Evolutionary conservation across 30 jellyfish, hydroid and myxozoan species (phyloP).

Genomic region (Aurelia coerulea): DNA sequence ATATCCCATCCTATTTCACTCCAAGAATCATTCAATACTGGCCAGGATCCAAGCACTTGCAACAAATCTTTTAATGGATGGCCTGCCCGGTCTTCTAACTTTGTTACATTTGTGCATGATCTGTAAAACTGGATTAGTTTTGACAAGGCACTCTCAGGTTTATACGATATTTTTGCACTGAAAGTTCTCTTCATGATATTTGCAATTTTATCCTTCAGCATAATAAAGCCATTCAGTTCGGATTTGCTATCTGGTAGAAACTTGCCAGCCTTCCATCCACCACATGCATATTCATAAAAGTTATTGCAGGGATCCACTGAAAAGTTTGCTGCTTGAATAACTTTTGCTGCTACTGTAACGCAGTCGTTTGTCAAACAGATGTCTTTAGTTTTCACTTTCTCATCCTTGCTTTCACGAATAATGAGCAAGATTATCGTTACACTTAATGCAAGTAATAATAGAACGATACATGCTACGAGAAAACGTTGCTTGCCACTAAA

Average conservation of each 20-base stretch:
- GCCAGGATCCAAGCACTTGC: conserved; percentile 60
- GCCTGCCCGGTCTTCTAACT: conserved; percentile 16
- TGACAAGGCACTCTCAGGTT: conserved; percentile 13
- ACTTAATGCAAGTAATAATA: conserved; percentile 22
- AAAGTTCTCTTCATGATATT: conserved; percentile 49
- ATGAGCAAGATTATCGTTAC: conserved; percentile 19
- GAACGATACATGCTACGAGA: neutral
- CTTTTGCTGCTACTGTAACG: conserved; percentile 46
- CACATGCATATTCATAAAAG: conserved; percentile 70
- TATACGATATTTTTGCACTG: neutral
- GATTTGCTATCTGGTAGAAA: conserved; percentile 62
- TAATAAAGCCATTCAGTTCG: conserved; percentile 42
- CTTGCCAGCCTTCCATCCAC: conserved; percentile 59
- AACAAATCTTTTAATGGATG: conserved; percentile 39
- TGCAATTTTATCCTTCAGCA: conserved; percentile 28
- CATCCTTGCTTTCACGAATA: conserved; percentile 11
- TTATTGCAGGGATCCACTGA: conserved; percentile 66
- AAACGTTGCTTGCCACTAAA: neutral
- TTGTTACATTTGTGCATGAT: conserved; percentile 45
- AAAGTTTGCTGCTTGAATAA: conserved; percentile 34
- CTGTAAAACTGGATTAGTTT: conserved; percentile 26
- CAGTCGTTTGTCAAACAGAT: conserved; percentile 39
- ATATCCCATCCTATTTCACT: conserved; percentile 42
- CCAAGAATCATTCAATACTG: conserved; percentile 55
- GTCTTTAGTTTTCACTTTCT: neutral